Evolutionary conservation across 2,797 vertebrate species (phyloP), one percentile per base, ranked within the genome.

Genomic region (Enteromius viviparus): DNA sequence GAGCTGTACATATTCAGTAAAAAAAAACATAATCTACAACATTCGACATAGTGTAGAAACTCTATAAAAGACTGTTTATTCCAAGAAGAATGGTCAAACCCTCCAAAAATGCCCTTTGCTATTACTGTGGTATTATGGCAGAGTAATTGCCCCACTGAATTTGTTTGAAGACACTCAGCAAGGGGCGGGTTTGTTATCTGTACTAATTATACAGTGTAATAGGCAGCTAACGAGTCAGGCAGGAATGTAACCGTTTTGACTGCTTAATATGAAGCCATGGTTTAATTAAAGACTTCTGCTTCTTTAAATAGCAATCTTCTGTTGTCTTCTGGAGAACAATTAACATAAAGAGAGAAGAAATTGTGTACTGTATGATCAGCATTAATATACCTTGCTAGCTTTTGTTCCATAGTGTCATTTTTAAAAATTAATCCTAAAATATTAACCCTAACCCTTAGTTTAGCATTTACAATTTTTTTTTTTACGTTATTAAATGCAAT

Each of bases 201-300:
- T 85, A 55, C 72, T 93, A 92, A 94, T 93, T 88, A 93, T 53
- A 93, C 77, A 80, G 88, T 89, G 81, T 29, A 90, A 88, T 60
- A 21, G 79, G 87, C 90, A 88, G 90, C 89, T 88, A 77, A 78
- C 21, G 53, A 85, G 64, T 42, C 6, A 34, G 81, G 83, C 37
- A 26, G 81, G 51, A 81, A 40, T 85, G 82, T 34, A 80, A 68
- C 83, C 60, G 32, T 86, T 76, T 72, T 83, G 81, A 87, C 85
- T 86, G 53, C 68, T 74, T 84, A 68, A 84, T 85, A 45, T 81
- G 69, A 81, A 34, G 80, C 32, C 71, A 77, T 21, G 49, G 65
- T 84, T 84, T 84, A 86, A 86, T 84, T 85, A 86, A 81, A 83
- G 75, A 84, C 76, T 64, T 69, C 26, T 5, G 12, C 62, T 80